Evolutionary conservation across 2,888 invertebrate species (phyloP), one percentile per base, ranked within the genome.

Genomic region (Heliconius cydno): DNA sequence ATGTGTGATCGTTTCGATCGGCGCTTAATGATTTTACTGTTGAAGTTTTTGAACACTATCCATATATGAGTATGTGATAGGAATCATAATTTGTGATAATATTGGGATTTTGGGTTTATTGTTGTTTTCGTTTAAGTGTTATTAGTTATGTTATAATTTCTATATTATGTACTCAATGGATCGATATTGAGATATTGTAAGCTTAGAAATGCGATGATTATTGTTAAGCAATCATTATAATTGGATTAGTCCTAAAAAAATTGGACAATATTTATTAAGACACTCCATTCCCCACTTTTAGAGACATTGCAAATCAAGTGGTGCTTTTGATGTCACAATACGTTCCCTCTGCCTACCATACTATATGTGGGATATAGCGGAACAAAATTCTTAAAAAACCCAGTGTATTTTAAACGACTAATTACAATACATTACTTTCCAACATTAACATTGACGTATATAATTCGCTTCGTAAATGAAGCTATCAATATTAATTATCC

Each of bases 401-500:
- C 10, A 60, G 60, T n/a, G 2, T 12, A n/a, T 60, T n/a, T 60
- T 7, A 22, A 22, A 22, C 22, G 52, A 52, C 52, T 9, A 22
- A 52, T 52, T 60, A n/a, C 60, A 60, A 25, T 13, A 71, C 10
- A 57, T 57, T 57, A 22, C 34, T 57, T 57, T 73, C 34, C n/a
- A 34, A 60, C 15, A 34, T 60, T n/a, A 34, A 70, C 41, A 38
- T 70, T 70, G n/a, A n/a, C 2, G 60, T 73, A 73, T 60, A 73
- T 73, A 60, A 34, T n/a, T 60, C 73, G 73, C 60, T 60, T 73
- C 60, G 57, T 38, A 81, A 82, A 85, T 85, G 84, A 81, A 85
- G 86, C 87, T 87, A 91, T 91, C 89, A 91, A 91, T 91, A 91
- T 91, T 91, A 90, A 91, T 90, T 88, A 86, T 86, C 86, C 85